Percentiles rank a stretch among this genome's conserved stretches.
phyloP scores from a whole-genome alignment of 2,888 invertebrate species.

The Brassicogethes aeneus region DNA sequence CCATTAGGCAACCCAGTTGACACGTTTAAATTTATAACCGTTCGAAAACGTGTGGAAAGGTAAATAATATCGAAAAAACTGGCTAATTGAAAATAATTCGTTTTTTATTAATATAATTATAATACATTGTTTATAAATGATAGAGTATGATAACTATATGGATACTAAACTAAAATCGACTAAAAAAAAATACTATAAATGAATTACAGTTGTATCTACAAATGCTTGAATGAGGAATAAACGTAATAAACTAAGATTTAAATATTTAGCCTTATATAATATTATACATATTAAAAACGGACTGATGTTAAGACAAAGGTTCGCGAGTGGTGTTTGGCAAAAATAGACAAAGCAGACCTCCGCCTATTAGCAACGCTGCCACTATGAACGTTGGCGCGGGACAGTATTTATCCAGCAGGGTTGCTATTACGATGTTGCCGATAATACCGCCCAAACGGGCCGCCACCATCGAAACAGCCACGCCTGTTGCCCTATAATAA shows the following conservation, averaged over 20 bases:
- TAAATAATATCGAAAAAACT: too few relatives aligned
- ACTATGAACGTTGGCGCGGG: conserved; percentile 89
- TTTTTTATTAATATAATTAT: not conserved
- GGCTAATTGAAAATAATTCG: too few relatives aligned
- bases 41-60: too few relatives aligned
- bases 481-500: conserved; percentile 71
- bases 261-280: not conserved
- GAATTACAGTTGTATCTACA: conserved; percentile 18
- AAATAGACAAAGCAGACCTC: conserved; percentile 79
- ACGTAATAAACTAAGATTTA: conserved; percentile 1
- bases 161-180: not conserved
- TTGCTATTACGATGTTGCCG: conserved; percentile 82
- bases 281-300: conserved; percentile 2
- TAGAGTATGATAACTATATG: conserved; percentile 3
- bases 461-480: conserved; percentile 84
- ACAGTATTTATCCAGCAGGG: conserved; percentile 78
- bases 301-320: conserved; percentile 43
- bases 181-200: conserved; percentile 16
- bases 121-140: not conserved
- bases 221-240: conserved; percentile 7
- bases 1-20: too few relatives aligned
- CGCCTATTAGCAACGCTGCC: conserved; percentile 73
- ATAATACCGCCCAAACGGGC: conserved; percentile 84
- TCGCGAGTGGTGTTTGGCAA: conserved; percentile 84
- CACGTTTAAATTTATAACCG: too few relatives aligned